Conservation (phyloP, 35 echinoderm and acorn worm genomes). For the Strongylocentrotus purpuratus region DNA sequence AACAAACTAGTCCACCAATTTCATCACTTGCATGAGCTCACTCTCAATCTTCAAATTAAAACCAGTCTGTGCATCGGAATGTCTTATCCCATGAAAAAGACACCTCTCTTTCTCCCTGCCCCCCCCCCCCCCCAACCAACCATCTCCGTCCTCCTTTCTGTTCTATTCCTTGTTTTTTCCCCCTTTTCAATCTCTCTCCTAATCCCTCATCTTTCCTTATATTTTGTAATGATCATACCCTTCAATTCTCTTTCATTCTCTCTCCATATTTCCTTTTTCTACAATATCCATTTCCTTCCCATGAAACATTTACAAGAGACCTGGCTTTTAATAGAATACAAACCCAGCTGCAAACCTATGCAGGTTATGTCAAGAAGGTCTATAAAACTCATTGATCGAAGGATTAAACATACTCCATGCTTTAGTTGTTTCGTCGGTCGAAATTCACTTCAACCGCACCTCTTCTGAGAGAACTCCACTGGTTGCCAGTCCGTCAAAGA, state of each 20-base stretch:
- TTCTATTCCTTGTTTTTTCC: not conserved
- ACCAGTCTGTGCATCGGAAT: slow-evolving; percentile 23
- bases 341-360: not conserved
- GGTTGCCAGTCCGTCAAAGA: too few species aligned
- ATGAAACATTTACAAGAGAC: too few species aligned
- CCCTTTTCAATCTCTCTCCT: not conserved
- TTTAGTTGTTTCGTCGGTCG: not conserved
- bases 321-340: too few species aligned
- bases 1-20: not conserved
- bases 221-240: not conserved
- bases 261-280: not conserved
- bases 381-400: not conserved
- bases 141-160: not conserved
- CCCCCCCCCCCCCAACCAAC: not conserved
- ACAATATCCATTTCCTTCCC: not conserved
- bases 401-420: not conserved
- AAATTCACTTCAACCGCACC: too few species aligned
- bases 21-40: not conserved
- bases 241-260: not conserved
- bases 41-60: slow-evolving; percentile 20
- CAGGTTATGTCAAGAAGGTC: not conserved
- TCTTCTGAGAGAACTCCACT: too few species aligned
- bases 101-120: not conserved
- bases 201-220: not conserved
- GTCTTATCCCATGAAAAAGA: not conserved